Base-by-base conservation (phyloP, 2,888 invertebrate genomes). In the Elmis aenea region DNA sequence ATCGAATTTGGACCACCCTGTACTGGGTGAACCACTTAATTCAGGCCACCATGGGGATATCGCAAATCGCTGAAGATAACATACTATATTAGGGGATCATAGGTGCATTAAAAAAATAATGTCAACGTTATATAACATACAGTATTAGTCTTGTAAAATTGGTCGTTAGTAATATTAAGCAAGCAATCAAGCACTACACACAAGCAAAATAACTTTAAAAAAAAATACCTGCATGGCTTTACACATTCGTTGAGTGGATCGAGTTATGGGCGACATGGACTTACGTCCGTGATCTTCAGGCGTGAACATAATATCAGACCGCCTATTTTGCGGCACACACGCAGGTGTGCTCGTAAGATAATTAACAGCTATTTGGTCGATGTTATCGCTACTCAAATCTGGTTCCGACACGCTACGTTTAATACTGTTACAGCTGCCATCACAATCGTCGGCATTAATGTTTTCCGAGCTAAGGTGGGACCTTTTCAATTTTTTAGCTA, bases 211-310 rank as follows among this genome's bases (percentile, higher is more conserved):
- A 13, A 37, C 3, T 2, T 13, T 14, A 14, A 13, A 6, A 4
- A 27, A 5, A 9, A 15, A 5, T 14, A 89, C 89, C 85, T 90
- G 89, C 89, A 90, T 89, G 15, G 88, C 83, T 63, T 84, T 85
- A 1, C 85, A 81, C 79, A 90, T 81, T 64, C 86, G 79, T 64
- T 89, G 86, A 12, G 90, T 83, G 0, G 89, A 89, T 53, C 87
- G 83, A 0, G 89, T 89, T 34, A 90, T 89, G 1, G 90, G 90
- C 8, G 89, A 89, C 86, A 90, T 88, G 21, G 87, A 87, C 22
- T 82, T 82, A 51, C 86, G 74, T 41, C 78, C 74, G 44, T 70
- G 57, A 23, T 54, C 64, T 26, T 72, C 68, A 4, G 75, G 73
- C 16, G 75, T 75, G 48, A 73, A 67, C 16, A 21, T 18, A 15